Percentiles rank a stretch among this genome's conserved stretches.
Conservation (phyloP, 2,888 invertebrate genomes). For the Coenonympha arcania region DNA sequence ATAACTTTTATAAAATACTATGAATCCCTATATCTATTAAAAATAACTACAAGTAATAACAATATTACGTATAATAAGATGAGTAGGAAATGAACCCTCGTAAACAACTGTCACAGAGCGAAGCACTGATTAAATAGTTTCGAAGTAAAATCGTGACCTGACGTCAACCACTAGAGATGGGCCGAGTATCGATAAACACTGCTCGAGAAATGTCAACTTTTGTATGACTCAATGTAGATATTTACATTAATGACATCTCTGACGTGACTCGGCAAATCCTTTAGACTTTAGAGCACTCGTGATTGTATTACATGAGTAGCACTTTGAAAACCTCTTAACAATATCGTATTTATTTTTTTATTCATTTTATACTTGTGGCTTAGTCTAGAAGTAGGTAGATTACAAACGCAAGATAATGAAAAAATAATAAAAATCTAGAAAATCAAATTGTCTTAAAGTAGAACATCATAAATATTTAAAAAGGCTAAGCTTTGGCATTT, state of each 20-base stretch:
- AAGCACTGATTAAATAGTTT: conserved; percentile 51
- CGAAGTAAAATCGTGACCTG: conserved; percentile 51
- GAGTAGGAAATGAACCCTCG: conserved; percentile 26
- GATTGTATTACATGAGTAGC: conserved; percentile 3
- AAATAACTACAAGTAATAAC: no score
- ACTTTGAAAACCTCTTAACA: not conserved
- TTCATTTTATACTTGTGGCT: no score
- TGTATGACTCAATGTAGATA: conserved; percentile 15
- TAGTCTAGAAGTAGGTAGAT: no score
- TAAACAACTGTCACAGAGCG: conserved; percentile 48
- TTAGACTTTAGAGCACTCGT: conserved; percentile 5
- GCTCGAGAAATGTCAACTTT: conserved; percentile 24
- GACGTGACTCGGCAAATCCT: conserved; percentile 10
- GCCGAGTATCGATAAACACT: conserved; percentile 29
- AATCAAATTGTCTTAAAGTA: no score
- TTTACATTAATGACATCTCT: conserved; percentile 18
- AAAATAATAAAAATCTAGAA: no score
- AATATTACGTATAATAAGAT: not conserved
- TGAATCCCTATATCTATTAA: no score
- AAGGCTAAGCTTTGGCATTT: no score
- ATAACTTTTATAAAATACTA: no score
- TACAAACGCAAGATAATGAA: no score
- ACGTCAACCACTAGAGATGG: conserved; percentile 43
- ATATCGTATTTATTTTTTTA: no score
- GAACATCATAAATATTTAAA: no score